Evolutionary conservation across 2,797 vertebrate species (phyloP).

Genomic region (Gymnoscopelus microlampas): DNA sequence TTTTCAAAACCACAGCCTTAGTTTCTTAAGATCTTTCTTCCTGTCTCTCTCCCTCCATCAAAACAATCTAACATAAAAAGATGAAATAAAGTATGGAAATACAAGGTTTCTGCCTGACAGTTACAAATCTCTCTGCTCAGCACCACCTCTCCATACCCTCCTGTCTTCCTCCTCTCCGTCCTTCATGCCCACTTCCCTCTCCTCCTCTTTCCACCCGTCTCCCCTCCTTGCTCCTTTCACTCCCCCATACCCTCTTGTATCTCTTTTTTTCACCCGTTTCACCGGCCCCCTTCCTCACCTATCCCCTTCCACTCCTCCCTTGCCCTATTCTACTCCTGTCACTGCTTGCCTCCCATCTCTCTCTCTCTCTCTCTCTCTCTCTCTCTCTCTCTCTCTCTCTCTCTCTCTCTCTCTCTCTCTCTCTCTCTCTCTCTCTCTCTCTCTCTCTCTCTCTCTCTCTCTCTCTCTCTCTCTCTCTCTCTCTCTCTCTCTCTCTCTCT

Average conservation of each 20-base stretch:
- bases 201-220: not conserved
- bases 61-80: too few relatives aligned
- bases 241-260: too few relatives aligned
- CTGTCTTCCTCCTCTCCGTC: not conserved
- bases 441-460: slow-evolving; percentile 36
- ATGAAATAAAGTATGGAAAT: too few relatives aligned
- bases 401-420: slow-evolving; percentile 6
- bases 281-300: not conserved
- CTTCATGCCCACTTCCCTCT: not conserved
- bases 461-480: slow-evolving; percentile 34
- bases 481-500: slow-evolving; percentile 6
- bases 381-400: slow-evolving; percentile 34
- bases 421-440: slow-evolving; percentile 40
- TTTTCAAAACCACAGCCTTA: slow-evolving; percentile 61
- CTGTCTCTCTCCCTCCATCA: slow-evolving; percentile 22
- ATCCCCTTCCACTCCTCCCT: not conserved
- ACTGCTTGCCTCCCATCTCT: not conserved
- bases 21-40: slow-evolving; percentile 30
- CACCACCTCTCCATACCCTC: slow-evolving; percentile 9
- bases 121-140: too few relatives aligned
- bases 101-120: too few relatives aligned
- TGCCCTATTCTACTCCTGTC: not conserved
- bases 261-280: too few relatives aligned
- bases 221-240: too few relatives aligned
- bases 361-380: slow-evolving; percentile 36